These are phyloP conservation scores for Pelvicachromis taeniatus DNA, from an alignment of 2,113 vertebrate species.

Conservation along the genomic window DNA sequence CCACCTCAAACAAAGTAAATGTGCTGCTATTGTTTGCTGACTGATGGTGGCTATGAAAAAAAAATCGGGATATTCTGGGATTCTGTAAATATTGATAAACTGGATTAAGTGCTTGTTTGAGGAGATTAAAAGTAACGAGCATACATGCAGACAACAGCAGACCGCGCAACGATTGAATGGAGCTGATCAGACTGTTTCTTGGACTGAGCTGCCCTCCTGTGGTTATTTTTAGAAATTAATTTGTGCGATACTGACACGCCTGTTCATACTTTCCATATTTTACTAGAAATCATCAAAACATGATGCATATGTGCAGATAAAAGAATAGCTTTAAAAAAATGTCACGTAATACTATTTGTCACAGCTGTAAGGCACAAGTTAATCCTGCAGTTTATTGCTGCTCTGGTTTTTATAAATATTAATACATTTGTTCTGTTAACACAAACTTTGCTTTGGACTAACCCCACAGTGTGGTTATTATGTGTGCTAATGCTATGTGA, in stretches of 20 bases:
- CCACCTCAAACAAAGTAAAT: neutral
- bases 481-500: neutral
- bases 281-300: neutral
- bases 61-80: neutral
- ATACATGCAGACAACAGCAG: neutral
- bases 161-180: neutral
- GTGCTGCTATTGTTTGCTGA: neutral
- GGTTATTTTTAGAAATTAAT: neutral
- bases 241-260: neutral
- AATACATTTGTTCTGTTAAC: neutral
- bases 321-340: neutral
- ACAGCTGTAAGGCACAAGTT: neutral
- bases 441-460: neutral
- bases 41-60: neutral
- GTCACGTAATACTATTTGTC: neutral
- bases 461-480: neutral
- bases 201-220: slow-evolving; percentile 29
- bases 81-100: neutral
- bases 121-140: neutral
- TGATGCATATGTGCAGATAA: neutral
- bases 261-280: neutral
- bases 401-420: neutral
- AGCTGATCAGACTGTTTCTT: neutral
- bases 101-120: neutral
- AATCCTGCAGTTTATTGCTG: neutral